phyloP scores from a whole-genome alignment of 64 coral and sea anemone genomes.

The Montipora cactus region DNA sequence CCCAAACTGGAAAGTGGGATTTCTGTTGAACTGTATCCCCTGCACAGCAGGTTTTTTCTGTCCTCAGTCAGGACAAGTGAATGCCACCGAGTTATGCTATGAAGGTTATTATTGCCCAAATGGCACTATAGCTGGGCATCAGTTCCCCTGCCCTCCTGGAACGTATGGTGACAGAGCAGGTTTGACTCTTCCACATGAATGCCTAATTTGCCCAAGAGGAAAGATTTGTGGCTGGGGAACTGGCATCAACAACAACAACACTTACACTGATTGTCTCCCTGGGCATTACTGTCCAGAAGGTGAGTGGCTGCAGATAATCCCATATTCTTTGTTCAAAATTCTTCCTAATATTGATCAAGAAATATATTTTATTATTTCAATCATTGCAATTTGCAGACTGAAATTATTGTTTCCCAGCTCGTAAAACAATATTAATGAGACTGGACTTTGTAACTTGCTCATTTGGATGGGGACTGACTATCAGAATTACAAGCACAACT shows the following conservation, averaged over 20 bases:
- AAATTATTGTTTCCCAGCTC: no score
- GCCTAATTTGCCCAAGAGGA: conserved; percentile 77
- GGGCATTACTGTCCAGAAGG: conserved; percentile 95
- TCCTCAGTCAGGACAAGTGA: conserved; percentile 84
- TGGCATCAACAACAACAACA: conserved; percentile 84
- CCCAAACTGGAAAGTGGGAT: conserved; percentile 86
- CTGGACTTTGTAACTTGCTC: no score
- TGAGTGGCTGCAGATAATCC: conserved; percentile 28
- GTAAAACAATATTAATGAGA: no score
- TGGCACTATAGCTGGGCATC: conserved; percentile 83
- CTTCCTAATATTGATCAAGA: no score
- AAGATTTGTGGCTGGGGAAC: conserved; percentile 97
- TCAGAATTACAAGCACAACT: no score
- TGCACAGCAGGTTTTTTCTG: conserved; percentile 94
- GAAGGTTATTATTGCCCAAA: conserved; percentile 99
- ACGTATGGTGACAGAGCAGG: conserved; percentile 88
- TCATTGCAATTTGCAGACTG: no score
- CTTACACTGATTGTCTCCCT: conserved; percentile 82
- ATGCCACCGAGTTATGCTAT: conserved; percentile 85
- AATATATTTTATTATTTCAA: no score
- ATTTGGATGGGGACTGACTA: no score
- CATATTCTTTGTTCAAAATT: no score
- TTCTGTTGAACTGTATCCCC: conserved; percentile 88
- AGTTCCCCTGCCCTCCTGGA: conserved; percentile 94
- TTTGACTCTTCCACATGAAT: conserved; percentile 86